Conservation (phyloP, 1,140 invertebrate species). For the Campoletis sonorensis region DNA sequence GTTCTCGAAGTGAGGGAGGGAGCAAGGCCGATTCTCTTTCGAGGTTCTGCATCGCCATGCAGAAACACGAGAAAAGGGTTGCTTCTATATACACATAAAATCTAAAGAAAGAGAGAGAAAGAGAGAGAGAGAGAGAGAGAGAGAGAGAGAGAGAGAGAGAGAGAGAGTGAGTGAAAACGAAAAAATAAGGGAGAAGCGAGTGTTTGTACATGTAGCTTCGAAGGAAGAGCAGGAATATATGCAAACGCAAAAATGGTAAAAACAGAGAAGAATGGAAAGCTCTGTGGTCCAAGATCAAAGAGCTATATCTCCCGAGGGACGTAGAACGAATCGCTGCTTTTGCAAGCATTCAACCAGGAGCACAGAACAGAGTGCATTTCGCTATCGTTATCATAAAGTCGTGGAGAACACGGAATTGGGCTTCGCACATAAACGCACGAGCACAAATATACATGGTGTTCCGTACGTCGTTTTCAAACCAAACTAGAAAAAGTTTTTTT, state of each 20-base stretch:
- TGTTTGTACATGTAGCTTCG: not conserved
- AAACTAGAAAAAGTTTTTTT: not conserved
- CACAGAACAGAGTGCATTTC: constrained; percentile 9
- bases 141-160: not conserved
- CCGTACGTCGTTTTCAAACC: no score
- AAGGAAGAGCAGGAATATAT: constrained; percentile 13
- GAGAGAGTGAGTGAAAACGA: not conserved
- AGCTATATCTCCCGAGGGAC: constrained; percentile 28
- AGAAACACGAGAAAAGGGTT: not conserved
- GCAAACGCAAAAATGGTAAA: constrained; percentile 29
- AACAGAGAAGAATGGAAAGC: constrained; percentile 32
- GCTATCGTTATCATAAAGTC: constrained; percentile 67
- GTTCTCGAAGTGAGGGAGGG: not conserved
- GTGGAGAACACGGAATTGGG: constrained; percentile 47
- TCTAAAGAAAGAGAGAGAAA: not conserved
- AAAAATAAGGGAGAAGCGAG: not conserved
- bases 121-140: not conserved
- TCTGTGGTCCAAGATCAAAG: not conserved
- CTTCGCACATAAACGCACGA: not conserved
- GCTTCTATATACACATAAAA: no score
- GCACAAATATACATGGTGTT: no score
- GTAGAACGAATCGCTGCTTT: constrained; percentile 27
- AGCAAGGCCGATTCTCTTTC: constrained; percentile 37
- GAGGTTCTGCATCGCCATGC: constrained; percentile 6
- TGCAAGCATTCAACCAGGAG: constrained; percentile 44